These are phyloP conservation scores for Amphipoea oculea DNA, from an alignment of 2,888 invertebrate species.

Conservation along the genomic window DNA sequence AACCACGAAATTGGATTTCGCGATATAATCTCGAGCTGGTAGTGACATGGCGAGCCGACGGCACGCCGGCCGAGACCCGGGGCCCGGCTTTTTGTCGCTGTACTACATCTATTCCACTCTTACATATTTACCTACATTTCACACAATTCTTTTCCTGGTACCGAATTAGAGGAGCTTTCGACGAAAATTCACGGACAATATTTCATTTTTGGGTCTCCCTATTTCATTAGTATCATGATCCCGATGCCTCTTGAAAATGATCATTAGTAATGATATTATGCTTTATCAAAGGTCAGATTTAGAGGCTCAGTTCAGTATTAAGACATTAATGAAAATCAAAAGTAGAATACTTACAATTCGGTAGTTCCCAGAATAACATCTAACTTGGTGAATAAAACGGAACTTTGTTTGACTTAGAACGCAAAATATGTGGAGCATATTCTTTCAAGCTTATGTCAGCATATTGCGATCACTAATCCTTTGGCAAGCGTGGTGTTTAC, in stretches of 20 bases:
- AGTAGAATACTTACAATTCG: constrained; percentile 6
- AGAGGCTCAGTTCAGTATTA: constrained; percentile 11
- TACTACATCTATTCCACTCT: constrained; percentile 56
- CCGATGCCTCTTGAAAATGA: constrained; percentile 13
- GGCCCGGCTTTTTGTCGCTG: constrained; percentile 69
- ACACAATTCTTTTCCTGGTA: constrained; percentile 55
- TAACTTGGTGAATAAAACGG: neutral
- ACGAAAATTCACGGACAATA: constrained; percentile 21
- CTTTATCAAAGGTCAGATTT: constrained; percentile 37
- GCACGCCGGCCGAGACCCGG: constrained; percentile 67
- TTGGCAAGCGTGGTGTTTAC: constrained; percentile 21
- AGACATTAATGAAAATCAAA: constrained; percentile 20
- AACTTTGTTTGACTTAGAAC: neutral
- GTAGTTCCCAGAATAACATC: neutral
- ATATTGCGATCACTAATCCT: constrained; percentile 27
- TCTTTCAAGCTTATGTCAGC: constrained; percentile 7
- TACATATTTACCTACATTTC: constrained; percentile 57
- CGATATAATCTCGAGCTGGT: constrained; percentile 88
- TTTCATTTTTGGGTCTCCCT: constrained; percentile 31
- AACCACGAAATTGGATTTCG: constrained; percentile 90
- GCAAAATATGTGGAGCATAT: neutral
- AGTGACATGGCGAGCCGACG: constrained; percentile 78
- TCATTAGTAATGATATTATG: constrained; percentile 40
- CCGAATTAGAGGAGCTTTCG: constrained; percentile 38
- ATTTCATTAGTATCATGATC: constrained; percentile 43